Percentiles rank a stretch among this genome's conserved stretches.
Conservation (phyloP, 2,113 vertebrate species). For the Cranoglanis bouderius region DNA sequence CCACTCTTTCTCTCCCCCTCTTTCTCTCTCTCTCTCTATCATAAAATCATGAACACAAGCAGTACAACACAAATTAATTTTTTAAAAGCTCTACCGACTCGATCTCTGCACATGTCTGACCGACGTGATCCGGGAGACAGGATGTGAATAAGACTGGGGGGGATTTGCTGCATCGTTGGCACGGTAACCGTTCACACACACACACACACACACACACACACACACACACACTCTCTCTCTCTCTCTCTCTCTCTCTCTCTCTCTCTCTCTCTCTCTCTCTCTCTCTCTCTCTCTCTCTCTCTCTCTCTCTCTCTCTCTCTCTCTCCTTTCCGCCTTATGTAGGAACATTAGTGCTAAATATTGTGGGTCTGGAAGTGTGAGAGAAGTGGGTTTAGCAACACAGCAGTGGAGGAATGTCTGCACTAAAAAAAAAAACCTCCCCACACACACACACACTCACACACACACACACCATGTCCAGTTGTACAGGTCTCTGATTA, state of each 20-base stretch:
- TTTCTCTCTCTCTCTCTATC: neutral
- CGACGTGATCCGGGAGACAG: conserved; percentile 36
- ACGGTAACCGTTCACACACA: neutral
- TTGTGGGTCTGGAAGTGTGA: conserved; percentile 28
- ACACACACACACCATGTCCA: neutral
- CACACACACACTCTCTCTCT: conserved; percentile 9
- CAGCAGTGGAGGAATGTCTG: conserved; percentile 40
- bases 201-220: conserved; percentile 20
- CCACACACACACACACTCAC: conserved; percentile 5
- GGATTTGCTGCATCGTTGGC: neutral
- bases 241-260: too few species aligned
- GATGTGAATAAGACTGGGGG: conserved; percentile 37
- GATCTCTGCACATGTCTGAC: conserved; percentile 39
- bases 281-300: too few species aligned
- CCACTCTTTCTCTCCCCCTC: neutral
- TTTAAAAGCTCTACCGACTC: neutral
- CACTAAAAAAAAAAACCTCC: neutral
- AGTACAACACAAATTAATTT: neutral
- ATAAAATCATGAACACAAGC: neutral
- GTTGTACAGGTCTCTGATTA: neutral
- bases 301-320: too few species aligned
- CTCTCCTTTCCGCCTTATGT: too few species aligned
- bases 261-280: too few species aligned
- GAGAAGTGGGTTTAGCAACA: conserved; percentile 6
- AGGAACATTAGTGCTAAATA: conserved; percentile 49